phyloP scores from a whole-genome alignment of 2,888 invertebrate species.

The Acrobasis repandana region DNA sequence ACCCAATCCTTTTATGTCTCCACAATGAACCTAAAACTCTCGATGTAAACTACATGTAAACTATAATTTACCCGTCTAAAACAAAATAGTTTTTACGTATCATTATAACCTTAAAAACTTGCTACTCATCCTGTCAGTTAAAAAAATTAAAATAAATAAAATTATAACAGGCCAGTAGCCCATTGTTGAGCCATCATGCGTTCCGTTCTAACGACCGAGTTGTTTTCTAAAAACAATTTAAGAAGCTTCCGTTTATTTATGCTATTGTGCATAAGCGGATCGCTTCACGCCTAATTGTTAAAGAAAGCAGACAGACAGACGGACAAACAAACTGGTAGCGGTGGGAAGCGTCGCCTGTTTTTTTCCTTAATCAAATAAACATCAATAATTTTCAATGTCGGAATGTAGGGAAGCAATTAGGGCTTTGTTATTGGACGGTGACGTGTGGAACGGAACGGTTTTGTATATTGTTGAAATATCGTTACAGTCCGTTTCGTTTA shows the following conservation, averaged over 20 bases:
- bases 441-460: conserved; percentile 44
- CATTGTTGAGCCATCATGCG: conserved; percentile 54
- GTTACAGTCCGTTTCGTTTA: conserved; percentile 4
- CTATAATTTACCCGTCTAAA: conserved; percentile 34
- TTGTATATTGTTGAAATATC: conserved; percentile 6
- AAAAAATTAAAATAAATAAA: conserved; percentile 41
- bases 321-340: conserved; percentile 35
- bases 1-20: background rate
- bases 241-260: conserved; percentile 74
- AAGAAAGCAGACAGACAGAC: conserved; percentile 38
- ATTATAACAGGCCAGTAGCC: conserved; percentile 42
- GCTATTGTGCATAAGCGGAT: conserved; percentile 70
- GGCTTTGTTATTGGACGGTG: conserved; percentile 49
- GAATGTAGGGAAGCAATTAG: conserved; percentile 51
- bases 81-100: conserved; percentile 27
- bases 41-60: conserved; percentile 33
- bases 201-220: conserved; percentile 60
- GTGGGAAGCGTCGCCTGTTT: conserved; percentile 41
- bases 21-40: conserved; percentile 24
- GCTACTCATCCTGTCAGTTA: conserved; percentile 35
- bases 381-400: conserved; percentile 56
- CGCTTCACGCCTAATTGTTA: conserved; percentile 69
- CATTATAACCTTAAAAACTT: conserved; percentile 36
- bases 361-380: conserved; percentile 69
- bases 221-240: conserved; percentile 80